Evolutionary conservation across 2,888 invertebrate species (phyloP), one percentile per base, ranked within the genome.

Genomic region (Lasioglossum vierecki): DNA sequence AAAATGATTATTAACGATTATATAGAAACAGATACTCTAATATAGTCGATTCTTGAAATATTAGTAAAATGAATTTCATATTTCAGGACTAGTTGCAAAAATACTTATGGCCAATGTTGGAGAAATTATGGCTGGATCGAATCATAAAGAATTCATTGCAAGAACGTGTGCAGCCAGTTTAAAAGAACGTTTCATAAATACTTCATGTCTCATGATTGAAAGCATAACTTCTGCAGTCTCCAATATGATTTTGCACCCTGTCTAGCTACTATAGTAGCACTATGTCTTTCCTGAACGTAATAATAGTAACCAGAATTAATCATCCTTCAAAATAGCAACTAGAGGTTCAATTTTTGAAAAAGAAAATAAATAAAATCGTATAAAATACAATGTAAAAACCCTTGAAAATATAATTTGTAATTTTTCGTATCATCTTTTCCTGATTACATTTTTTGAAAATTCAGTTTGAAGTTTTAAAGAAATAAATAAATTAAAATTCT

Each of bases 111-210:
- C n/a, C 11, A n/a, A 57, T n/a, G 57, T n/a, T 57, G 11, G 22
- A 57, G 11, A 57, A 57, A 57, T 57, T n/a, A 57, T 57, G n/a
- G 57, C 35, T 35, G 8, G 3, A 35, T 63, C 26, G 63, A 18
- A 63, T 63, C 63, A 35, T 30, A 63, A 30, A 30, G 63, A 63
- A 63, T 63, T 63, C 63, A 26, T 63, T 30, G 63, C 63, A 72
- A 26, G 63, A 30, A 30, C 30, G 35, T 35, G 63, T 63, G 30
- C 18, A 63, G 18, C 18, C 30, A 63, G 68, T 68, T 39, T 39
- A 39, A 68, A 68, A 18, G 39, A 68, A 68, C 39, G 35, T 39
- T 35, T 63, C 68, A 68, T 68, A 68, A 68, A 68, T 39, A 68
- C 39, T 68, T 35, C 68, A 68, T 68, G 39, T 39, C 18, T 39